Conservation (phyloP, 1,140 invertebrate genomes). For the Formica selysi region DNA sequence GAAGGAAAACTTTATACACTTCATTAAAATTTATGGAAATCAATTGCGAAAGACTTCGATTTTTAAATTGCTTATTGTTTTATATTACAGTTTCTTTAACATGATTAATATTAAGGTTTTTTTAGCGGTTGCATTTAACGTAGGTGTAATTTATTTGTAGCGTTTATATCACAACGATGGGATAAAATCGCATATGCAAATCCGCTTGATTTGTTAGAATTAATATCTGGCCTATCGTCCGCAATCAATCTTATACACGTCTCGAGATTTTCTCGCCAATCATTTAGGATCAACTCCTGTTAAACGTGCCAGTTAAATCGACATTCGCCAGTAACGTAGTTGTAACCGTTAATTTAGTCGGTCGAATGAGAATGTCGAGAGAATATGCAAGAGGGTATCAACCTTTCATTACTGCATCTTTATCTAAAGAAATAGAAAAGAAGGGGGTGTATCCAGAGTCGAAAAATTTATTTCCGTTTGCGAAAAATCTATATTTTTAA, state of each 20-base stretch:
- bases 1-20: neutral
- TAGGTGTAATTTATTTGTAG: neutral
- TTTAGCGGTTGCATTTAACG: neutral
- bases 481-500: neutral
- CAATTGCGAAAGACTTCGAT: neutral
- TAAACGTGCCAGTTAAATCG: constrained; percentile 22
- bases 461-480: no score
- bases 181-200: neutral
- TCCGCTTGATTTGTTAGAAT: neutral
- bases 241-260: neutral
- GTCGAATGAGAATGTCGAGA: neutral
- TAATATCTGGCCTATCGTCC: neutral
- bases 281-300: constrained; percentile 17
- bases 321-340: neutral
- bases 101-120: neutral
- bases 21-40: neutral
- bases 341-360: constrained; percentile 45
- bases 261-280: constrained; percentile 2
- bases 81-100: neutral
- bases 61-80: neutral
- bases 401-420: neutral
- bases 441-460: neutral
- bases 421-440: neutral
- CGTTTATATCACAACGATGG: neutral
- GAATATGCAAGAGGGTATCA: constrained; percentile 1